Evolutionary conservation across 1,140 invertebrate genomes (phyloP).

Genomic region (Uloborus diversus): DNA sequence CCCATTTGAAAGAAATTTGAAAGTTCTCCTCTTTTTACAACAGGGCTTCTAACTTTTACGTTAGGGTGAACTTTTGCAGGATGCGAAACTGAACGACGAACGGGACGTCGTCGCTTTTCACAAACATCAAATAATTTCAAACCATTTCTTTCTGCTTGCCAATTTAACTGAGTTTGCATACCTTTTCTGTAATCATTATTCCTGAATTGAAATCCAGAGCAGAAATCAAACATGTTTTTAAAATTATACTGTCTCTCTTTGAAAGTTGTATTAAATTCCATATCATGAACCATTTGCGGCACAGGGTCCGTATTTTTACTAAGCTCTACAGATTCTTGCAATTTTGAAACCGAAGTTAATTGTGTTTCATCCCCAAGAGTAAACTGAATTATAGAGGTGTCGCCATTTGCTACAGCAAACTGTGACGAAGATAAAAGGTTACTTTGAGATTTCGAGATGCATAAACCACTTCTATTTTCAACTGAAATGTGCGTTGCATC

Average conservation of each 20-base stretch:
- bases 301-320: conserved; percentile 92
- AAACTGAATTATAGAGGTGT: conserved; percentile 81
- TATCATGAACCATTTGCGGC: too few species aligned
- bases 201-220: too few species aligned
- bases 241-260: too few species aligned
- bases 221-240: too few species aligned
- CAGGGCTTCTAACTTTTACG: neutral
- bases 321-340: conserved; percentile 94
- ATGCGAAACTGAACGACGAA: conserved; percentile 35
- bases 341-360: conserved; percentile 81
- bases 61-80: conserved; percentile 12
- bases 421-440: conserved; percentile 77
- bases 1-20: neutral
- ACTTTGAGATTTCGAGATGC: neutral
- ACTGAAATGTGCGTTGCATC: too few species aligned
- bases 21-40: neutral
- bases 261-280: too few species aligned
- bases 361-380: conserved; percentile 69
- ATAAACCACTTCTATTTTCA: too few species aligned
- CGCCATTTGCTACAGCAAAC: conserved; percentile 83
- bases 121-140: too few species aligned
- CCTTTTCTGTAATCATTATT: too few species aligned
- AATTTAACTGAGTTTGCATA: too few species aligned
- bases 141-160: too few species aligned
- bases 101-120: conserved; percentile 11